Conservation (phyloP, 2,113 vertebrate species). For the Paracyprichromis sp. region DNA sequence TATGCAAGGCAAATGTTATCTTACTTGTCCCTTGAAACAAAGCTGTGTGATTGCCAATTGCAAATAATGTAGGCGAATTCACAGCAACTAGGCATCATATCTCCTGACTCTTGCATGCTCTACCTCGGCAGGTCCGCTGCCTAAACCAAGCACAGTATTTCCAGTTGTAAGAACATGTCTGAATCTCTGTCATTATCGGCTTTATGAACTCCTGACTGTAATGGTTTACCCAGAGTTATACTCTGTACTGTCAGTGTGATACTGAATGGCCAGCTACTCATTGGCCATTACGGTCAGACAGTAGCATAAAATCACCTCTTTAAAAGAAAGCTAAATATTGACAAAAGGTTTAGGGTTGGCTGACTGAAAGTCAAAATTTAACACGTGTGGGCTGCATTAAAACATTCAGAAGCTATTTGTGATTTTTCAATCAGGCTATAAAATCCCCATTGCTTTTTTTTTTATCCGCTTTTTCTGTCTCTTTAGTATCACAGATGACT, state of each 20-base stretch:
- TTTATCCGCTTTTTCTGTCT: neutral
- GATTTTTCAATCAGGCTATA: conserved; percentile 2
- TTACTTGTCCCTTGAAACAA: neutral
- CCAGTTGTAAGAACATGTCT: neutral
- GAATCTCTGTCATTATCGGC: neutral
- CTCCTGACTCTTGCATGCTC: neutral
- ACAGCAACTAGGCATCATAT: neutral
- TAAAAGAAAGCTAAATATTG: conserved; percentile 70
- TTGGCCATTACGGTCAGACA: conserved; percentile 52
- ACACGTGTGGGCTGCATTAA: conserved; percentile 6
- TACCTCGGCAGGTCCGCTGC: neutral
- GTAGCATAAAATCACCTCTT: conserved; percentile 58
- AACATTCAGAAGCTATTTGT: conserved; percentile 1
- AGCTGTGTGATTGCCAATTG: neutral
- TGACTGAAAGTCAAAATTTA: conserved; percentile 59
- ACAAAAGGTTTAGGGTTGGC: conserved; percentile 56
- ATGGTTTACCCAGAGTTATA: conserved; percentile 7
- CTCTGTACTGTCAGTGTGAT: conserved; percentile 18
- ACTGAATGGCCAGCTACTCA: conserved; percentile 33
- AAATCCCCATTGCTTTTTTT: neutral
- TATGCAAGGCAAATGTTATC: neutral
- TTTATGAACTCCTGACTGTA: neutral
- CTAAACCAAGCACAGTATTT: neutral
- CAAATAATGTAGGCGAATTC: neutral
- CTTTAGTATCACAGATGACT: conserved; percentile 51